phyloP scores from a whole-genome alignment of 2,888 invertebrate species.

The Drosophila koepferae region DNA sequence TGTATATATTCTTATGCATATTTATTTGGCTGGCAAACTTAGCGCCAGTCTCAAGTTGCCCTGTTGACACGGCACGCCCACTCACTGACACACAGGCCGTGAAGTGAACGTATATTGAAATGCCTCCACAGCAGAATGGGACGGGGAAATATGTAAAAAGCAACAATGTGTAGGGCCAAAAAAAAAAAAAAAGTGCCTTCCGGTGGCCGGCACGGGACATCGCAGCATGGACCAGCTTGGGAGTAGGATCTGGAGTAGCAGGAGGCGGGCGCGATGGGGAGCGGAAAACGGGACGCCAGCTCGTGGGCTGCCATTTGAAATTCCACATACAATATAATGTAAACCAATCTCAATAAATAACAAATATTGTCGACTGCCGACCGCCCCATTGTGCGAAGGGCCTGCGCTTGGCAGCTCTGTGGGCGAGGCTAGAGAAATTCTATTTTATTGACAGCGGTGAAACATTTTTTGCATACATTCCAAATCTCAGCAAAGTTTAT shows the following conservation, averaged over 20 bases:
- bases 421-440: constrained; percentile 56
- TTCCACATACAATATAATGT: constrained; percentile 54
- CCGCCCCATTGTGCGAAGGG: constrained; percentile 23
- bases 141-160: constrained; percentile 41
- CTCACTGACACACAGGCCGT: constrained; percentile 14
- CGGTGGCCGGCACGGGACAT: constrained; percentile 33
- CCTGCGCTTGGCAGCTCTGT: constrained; percentile 30
- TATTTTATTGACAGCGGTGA: constrained; percentile 69
- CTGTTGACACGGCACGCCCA: constrained; percentile 32
- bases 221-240: neutral
- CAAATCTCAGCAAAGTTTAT: constrained; percentile 50
- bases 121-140: constrained; percentile 19
- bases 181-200: constrained; percentile 12
- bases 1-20: neutral
- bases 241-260: neutral
- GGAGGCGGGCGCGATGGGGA: neutral
- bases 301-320: constrained; percentile 28
- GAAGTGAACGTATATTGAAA: constrained; percentile 61
- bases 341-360: constrained; percentile 74
- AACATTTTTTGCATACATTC: constrained; percentile 68
- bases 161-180: constrained; percentile 7
- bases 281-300: neutral
- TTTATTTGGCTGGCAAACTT: neutral
- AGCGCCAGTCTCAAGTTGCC: constrained; percentile 13
- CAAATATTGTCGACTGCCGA: constrained; percentile 49